Evolutionary conservation across 1,140 invertebrate genomes (phyloP).

Genomic region (Zophobas atratus): DNA sequence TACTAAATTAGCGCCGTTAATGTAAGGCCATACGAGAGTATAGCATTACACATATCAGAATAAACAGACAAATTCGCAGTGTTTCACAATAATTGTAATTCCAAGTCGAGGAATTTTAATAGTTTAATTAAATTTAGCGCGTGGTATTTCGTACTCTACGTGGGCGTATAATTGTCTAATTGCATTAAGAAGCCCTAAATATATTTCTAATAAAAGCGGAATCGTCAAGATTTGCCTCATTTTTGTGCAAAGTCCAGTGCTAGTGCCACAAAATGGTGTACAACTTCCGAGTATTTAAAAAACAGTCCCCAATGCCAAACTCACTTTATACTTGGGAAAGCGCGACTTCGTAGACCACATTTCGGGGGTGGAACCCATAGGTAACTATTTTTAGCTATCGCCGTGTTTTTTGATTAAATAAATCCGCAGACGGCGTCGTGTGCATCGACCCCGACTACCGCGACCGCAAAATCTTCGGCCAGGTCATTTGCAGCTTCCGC

Average conservation of each 20-base stretch:
- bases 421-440: constrained; percentile 88
- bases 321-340: constrained; percentile 95
- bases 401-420: constrained; percentile 3
- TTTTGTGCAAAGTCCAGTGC: too few relatives aligned
- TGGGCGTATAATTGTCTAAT: neutral
- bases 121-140: neutral
- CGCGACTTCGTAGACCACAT: constrained; percentile 97
- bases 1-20: constrained; percentile 5
- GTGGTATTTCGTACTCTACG: too few relatives aligned
- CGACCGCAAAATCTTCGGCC: constrained; percentile 90
- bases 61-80: neutral
- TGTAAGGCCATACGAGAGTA: neutral
- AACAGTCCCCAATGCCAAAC: constrained; percentile 95
- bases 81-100: neutral
- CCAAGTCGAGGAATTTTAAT: neutral
- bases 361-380: constrained; percentile 92
- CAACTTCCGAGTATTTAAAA: constrained; percentile 96
- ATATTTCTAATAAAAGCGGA: constrained; percentile 15
- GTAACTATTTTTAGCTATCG: constrained; percentile 71
- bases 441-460: constrained; percentile 94
- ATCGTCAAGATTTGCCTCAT: neutral
- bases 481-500: constrained; percentile 96
- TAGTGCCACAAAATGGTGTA: constrained; percentile 79
- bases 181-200: constrained; percentile 17
- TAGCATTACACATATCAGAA: neutral